These are phyloP conservation scores for Lasioglossum pauxillum DNA, from an alignment of 2,888 invertebrate species.

Conservation along the genomic window DNA sequence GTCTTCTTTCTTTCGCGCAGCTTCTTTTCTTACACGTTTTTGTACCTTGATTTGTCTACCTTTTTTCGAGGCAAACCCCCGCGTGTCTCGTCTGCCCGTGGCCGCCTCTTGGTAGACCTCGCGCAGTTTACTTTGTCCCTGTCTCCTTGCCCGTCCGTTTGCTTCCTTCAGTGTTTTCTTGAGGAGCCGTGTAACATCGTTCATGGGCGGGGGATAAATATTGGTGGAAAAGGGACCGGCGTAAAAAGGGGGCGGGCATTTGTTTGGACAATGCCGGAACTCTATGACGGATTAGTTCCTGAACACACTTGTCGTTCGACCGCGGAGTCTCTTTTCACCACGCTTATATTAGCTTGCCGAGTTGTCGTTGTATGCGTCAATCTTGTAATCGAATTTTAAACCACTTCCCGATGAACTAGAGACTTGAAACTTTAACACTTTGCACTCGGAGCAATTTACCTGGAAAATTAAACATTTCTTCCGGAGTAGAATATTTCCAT, in stretches of 20 bases:
- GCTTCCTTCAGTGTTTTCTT: constrained; percentile 4
- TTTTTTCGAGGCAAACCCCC: neutral
- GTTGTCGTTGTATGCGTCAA: no score
- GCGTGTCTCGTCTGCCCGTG: neutral
- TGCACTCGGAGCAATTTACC: no score
- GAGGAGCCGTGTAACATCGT: constrained; percentile 32
- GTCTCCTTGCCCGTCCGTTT: constrained; percentile 16
- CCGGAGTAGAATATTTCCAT: no score
- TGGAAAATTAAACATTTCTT: no score
- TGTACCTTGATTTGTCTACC: neutral
- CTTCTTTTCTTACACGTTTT: neutral
- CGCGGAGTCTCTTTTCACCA: neutral
- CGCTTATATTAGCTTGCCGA: no score
- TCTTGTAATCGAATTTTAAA: no score
- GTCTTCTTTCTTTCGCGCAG: neutral
- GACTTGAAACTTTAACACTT: no score
- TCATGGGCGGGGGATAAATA: constrained; percentile 40
- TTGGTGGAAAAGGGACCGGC: constrained; percentile 30
- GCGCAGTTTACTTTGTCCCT: constrained; percentile 45
- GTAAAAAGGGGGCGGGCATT: neutral
- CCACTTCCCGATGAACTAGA: no score
- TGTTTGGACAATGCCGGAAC: constrained; percentile 15
- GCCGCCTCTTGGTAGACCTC: constrained; percentile 15
- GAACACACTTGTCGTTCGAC: neutral
- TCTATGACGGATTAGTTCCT: constrained; percentile 27